Conservation (phyloP, 2,888 invertebrate species). For the Geophilus truncorum region DNA sequence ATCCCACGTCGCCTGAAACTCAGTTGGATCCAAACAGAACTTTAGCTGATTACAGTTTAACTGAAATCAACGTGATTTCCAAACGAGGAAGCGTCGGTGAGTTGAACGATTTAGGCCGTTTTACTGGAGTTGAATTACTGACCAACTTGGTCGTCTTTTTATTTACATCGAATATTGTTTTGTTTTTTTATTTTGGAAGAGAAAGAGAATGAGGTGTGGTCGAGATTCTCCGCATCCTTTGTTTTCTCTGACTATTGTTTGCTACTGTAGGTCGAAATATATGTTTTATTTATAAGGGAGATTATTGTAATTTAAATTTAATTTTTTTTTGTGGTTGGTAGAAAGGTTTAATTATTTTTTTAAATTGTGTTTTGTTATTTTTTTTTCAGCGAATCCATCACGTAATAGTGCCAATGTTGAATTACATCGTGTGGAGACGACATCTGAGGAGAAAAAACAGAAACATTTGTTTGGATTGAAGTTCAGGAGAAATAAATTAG, state of each 20-base stretch:
- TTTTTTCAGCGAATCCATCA: conserved; percentile 38
- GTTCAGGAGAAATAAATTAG: conserved; percentile 47
- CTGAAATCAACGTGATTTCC: conserved; percentile 53
- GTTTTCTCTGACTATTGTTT: neutral
- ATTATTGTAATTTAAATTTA: neutral
- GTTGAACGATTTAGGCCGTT: too few relatives aligned
- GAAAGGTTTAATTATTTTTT: neutral
- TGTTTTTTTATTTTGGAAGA: neutral
- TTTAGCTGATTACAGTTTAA: conserved; percentile 60
- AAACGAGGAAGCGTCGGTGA: neutral
- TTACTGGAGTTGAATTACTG: too few relatives aligned
- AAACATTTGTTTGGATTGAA: conserved; percentile 46
- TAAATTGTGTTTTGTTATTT: neutral
- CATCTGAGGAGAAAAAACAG: conserved; percentile 55
- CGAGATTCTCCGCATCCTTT: neutral
- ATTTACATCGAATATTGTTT: neutral
- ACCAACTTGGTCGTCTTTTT: neutral
- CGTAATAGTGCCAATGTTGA: conserved; percentile 51
- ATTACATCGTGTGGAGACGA: conserved; percentile 52
- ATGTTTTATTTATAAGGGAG: neutral
- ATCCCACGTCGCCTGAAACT: conserved; percentile 63
- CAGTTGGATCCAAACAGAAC: conserved; percentile 57
- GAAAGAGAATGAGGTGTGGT: neutral
- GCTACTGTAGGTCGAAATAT: neutral
- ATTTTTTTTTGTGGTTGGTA: neutral